Evolutionary conservation across 2,113 vertebrate genomes (phyloP).

Genomic region (Mus pahari): DNA sequence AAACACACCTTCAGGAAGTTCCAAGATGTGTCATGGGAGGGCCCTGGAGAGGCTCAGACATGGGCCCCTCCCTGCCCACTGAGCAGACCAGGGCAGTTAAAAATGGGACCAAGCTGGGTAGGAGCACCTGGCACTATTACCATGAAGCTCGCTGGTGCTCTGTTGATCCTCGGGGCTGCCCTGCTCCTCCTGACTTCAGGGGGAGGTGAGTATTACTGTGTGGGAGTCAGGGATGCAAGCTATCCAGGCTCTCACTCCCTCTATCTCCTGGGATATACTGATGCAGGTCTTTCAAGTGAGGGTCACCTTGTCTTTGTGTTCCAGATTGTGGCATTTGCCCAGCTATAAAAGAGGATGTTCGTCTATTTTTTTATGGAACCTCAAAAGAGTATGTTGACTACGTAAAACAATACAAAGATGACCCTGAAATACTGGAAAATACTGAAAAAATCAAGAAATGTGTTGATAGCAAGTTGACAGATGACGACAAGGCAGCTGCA

Average conservation of each 20-base stretch:
- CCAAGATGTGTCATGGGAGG: background rate
- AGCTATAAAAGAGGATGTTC: accelerated
- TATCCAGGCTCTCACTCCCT: too few species aligned
- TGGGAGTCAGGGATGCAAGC: background rate
- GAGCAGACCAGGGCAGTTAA: background rate
- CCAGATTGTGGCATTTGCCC: background rate
- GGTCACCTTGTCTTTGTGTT: background rate
- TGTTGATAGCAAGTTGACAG: too few species aligned
- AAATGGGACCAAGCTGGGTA: background rate
- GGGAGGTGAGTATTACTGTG: background rate
- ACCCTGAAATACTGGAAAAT: accelerated
- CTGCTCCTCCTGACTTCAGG: background rate
- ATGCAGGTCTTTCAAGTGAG: background rate
- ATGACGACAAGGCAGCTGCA: background rate
- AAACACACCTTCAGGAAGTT: background rate
- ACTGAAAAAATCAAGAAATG: too few species aligned
- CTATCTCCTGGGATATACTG: background rate
- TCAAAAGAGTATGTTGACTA: accelerated
- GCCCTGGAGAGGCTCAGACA: background rate
- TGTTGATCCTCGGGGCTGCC: background rate
- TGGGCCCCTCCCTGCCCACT: background rate
- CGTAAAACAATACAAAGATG: accelerated
- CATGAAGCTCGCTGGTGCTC: background rate
- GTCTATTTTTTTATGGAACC: background rate
- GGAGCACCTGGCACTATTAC: background rate